phyloP scores from a whole-genome alignment of 2,797 vertebrate genomes.

The Nasua narica region DNA sequence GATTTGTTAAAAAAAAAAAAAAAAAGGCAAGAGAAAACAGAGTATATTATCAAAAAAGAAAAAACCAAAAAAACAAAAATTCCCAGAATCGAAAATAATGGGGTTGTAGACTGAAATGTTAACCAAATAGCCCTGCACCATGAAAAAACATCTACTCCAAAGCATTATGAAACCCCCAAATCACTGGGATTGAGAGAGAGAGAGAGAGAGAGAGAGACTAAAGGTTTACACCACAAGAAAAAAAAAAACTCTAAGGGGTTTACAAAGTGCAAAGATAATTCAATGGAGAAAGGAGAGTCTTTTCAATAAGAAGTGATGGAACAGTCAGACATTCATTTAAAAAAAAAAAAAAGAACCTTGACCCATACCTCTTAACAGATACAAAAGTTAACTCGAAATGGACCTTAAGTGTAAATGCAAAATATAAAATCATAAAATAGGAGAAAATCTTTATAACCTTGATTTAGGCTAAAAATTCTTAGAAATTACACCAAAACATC shows the following conservation, averaged over 20 bases:
- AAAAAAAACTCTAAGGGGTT: neutral
- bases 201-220: neutral
- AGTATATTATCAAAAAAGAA: neutral
- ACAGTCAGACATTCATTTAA: neutral
- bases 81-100: neutral
- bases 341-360: neutral
- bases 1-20: neutral
- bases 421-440: neutral
- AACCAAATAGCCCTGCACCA: neutral
- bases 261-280: neutral
- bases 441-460: neutral
- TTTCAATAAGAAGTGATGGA: neutral
- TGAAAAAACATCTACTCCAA: neutral
- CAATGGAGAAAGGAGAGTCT: neutral
- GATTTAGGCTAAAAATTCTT: neutral
- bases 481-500: neutral
- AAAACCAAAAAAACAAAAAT: neutral
- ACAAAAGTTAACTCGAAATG: neutral
- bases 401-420: neutral
- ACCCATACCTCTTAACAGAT: neutral
- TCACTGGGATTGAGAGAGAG: neutral
- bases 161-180: neutral
- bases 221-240: neutral
- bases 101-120: neutral
- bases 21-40: neutral